Evolutionary conservation across 2,888 invertebrate genomes (phyloP).

Genomic region (Cerceris ruficornis): DNA sequence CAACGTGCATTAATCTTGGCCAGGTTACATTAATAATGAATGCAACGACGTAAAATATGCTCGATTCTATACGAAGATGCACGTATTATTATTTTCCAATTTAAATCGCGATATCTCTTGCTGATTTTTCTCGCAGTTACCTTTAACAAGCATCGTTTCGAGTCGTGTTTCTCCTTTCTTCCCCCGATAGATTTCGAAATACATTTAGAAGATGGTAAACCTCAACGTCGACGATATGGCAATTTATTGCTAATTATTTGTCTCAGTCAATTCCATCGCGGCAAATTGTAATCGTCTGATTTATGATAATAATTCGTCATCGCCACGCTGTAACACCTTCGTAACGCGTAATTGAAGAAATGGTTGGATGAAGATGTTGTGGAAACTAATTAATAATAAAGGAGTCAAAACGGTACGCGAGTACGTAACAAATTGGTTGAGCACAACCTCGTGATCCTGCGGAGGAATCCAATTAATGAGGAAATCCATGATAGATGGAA

Average conservation of each 20-base stretch:
- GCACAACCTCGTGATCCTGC: constrained; percentile 43
- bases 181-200: background rate
- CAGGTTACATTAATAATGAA: constrained; percentile 48
- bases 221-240: constrained; percentile 33
- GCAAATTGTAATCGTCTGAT: constrained; percentile 38
- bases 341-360: constrained; percentile 41
- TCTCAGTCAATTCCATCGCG: background rate
- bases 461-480: constrained; percentile 53
- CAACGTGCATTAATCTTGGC: constrained; percentile 44
- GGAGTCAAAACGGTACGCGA: constrained; percentile 25
- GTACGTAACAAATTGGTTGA: constrained; percentile 47
- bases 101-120: constrained; percentile 26
- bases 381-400: constrained; percentile 61
- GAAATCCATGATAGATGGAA: constrained; percentile 26
- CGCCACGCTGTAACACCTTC: constrained; percentile 25
- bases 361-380: constrained; percentile 54
- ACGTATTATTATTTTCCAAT: constrained; percentile 9
- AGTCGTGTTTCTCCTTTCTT: background rate
- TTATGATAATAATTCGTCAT: constrained; percentile 57
- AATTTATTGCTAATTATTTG: constrained; percentile 61
- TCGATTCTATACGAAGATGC: constrained; percentile 36
- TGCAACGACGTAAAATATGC: constrained; percentile 23
- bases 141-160: constrained; percentile 29
- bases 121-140: constrained; percentile 12
- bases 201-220: constrained; percentile 20